Conservation (phyloP, 1,140 invertebrate genomes). For the Nasonia longicornis region DNA sequence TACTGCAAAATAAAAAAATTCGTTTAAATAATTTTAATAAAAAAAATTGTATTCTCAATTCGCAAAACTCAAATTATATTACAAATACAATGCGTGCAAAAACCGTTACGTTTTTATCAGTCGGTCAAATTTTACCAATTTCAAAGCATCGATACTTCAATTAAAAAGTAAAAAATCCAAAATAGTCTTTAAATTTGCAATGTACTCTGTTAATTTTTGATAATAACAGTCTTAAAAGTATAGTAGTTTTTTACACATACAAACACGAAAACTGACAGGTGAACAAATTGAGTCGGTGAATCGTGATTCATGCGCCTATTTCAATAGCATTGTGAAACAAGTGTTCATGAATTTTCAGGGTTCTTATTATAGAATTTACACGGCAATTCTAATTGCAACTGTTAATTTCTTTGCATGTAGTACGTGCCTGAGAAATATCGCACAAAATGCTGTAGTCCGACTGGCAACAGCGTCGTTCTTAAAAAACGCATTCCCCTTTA, state of each 20-base stretch:
- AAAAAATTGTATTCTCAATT: neutral
- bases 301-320: too few relatives aligned
- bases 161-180: too few relatives aligned
- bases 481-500: conserved; percentile 55
- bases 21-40: neutral
- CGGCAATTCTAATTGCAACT: conserved; percentile 15
- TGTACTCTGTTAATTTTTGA: too few relatives aligned
- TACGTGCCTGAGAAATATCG: conserved; percentile 62
- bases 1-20: conserved; percentile 24
- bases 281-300: too few relatives aligned
- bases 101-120: too few relatives aligned
- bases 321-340: neutral
- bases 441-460: conserved; percentile 47
- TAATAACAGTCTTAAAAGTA: too few relatives aligned
- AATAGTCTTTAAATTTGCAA: too few relatives aligned
- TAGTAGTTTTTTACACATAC: too few relatives aligned
- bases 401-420: conserved; percentile 36
- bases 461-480: conserved; percentile 48
- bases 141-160: too few relatives aligned
- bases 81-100: neutral
- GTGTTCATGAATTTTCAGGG: neutral
- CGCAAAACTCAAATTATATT: neutral
- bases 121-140: too few relatives aligned
- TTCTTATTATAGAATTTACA: conserved; percentile 12
- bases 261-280: too few relatives aligned